phyloP scores from a whole-genome alignment of 2,797 vertebrate genomes.

The Halcyon chelicuti region DNA sequence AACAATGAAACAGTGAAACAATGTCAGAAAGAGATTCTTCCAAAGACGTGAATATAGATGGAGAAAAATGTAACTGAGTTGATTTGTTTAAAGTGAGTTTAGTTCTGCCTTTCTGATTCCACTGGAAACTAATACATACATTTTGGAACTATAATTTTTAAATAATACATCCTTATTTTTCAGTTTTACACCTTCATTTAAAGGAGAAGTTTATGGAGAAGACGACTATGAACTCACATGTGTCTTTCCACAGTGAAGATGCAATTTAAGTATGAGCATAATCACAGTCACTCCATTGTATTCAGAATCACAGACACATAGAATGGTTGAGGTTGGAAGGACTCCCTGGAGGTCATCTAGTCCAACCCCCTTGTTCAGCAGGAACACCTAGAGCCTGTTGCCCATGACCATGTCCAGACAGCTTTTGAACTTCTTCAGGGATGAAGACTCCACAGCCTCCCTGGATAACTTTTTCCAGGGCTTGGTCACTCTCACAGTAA shows the following conservation, averaged over 20 bases:
- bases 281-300: background rate
- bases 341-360: background rate
- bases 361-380: background rate
- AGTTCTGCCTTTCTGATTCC: constrained; percentile 12
- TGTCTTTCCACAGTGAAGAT: background rate
- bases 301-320: background rate
- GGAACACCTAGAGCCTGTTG: background rate
- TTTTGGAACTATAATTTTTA: constrained; percentile 5
- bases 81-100: constrained; percentile 3
- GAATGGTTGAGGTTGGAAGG: background rate
- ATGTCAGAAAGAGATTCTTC: background rate
- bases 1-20: constrained; percentile 33
- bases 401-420: background rate
- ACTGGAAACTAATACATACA: background rate
- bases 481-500: background rate
- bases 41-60: background rate
- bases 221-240: background rate
- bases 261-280: background rate
- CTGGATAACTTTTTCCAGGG: background rate
- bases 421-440: background rate
- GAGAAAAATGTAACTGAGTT: constrained; percentile 22
- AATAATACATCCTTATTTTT: background rate
- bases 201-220: background rate
- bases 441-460: background rate
- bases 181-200: background rate